A percentile compares a stretch with the other conserved stretches of the same genome.
Conservation (phyloP, 2,797 vertebrate species). For the Babyrousa celebensis region DNA sequence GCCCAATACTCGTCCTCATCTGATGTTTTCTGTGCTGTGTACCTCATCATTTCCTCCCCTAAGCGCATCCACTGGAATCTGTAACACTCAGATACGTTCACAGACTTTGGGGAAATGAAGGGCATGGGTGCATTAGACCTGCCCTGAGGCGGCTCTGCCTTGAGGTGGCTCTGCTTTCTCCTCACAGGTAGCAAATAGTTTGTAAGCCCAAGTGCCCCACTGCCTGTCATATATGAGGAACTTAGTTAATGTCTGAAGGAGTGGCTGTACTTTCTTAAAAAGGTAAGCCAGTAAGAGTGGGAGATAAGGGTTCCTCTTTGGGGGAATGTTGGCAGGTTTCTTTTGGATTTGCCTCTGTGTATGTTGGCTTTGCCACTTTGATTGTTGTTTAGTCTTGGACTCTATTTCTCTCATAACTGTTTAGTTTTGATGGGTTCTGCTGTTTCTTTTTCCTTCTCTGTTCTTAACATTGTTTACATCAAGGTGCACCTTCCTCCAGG, state of each 20-base stretch:
- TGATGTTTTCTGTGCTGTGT: not conserved
- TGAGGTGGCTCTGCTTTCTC: not conserved
- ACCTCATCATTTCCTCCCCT: not conserved
- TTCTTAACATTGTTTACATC: not conserved
- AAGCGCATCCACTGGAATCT: not conserved
- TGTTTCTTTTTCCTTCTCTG: not conserved
- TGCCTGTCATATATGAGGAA: rapidly evolving
- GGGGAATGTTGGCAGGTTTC: not conserved
- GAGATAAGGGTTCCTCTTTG: not conserved
- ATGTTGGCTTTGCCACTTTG: not conserved
- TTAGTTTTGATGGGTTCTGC: not conserved
- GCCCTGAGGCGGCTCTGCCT: not conserved
- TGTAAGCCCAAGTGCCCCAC: not conserved
- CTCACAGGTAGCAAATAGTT: not conserved
- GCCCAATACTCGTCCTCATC: not conserved
- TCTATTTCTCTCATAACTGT: not conserved
- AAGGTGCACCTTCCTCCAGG: not conserved
- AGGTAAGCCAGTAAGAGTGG: rapidly evolving
- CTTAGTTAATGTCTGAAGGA: not conserved
- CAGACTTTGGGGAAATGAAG: not conserved
- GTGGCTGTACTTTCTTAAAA: not conserved
- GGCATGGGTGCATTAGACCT: not conserved
- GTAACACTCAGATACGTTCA: not conserved
- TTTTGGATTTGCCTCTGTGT: not conserved
- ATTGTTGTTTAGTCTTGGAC: not conserved